Percentiles rank a stretch among this genome's conserved stretches.
phyloP scores from a whole-genome alignment of 2,113 vertebrate genomes.

The Chionomys nivalis region DNA sequence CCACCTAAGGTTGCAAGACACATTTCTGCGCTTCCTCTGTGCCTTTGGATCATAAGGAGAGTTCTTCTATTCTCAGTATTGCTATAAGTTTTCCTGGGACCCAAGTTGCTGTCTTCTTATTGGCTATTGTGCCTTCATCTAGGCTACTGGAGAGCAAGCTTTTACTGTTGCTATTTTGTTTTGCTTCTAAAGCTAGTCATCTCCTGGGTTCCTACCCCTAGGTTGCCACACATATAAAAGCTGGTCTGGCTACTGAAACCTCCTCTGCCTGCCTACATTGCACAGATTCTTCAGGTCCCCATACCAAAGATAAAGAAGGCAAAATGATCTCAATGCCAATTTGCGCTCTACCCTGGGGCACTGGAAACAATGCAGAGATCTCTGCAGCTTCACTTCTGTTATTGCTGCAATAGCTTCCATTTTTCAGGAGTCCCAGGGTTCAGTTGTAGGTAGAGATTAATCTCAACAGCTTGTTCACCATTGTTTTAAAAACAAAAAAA shows the following conservation, averaged over 20 bases:
- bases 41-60: neutral
- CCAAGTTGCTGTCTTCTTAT: neutral
- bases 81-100: neutral
- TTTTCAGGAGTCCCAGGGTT: neutral
- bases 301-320: neutral
- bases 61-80: neutral
- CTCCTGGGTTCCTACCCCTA: neutral
- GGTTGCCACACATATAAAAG: neutral
- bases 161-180: neutral
- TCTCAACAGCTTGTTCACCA: neutral
- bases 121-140: neutral
- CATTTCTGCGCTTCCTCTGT: neutral
- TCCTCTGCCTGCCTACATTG: neutral
- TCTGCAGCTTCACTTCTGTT: neutral
- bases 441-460: neutral
- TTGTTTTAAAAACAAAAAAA: neutral
- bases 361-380: neutral
- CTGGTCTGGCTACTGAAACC: neutral
- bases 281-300: neutral
- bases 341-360: neutral
- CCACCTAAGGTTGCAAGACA: fast-evolving
- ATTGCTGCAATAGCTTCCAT: neutral
- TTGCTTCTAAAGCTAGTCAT: neutral
- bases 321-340: constrained; percentile 4
- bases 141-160: neutral